Conservation (phyloP, 1,140 invertebrate species). For the Drosophila eugracilis region DNA sequence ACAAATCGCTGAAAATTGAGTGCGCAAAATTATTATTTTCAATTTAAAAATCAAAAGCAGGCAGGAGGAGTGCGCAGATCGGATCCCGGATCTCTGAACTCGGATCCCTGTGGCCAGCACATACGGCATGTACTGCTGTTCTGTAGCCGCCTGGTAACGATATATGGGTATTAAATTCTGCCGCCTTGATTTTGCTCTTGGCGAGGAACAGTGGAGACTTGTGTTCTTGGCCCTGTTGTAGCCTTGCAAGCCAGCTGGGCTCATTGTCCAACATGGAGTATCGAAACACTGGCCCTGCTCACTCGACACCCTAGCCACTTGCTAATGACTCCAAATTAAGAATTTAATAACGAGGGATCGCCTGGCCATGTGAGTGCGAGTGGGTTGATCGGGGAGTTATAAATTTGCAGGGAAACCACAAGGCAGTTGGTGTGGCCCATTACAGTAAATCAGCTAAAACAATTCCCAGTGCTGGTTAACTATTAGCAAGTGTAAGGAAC, state of each 20-base stretch:
- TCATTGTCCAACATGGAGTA: not conserved
- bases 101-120: conserved; percentile 8
- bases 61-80: conserved; percentile 19
- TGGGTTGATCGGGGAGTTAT: conserved; percentile 52
- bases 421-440: conserved; percentile 46
- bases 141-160: conserved; percentile 44
- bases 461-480: conserved; percentile 21
- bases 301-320: conserved; percentile 6
- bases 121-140: conserved; percentile 64
- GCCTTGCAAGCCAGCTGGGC: not conserved
- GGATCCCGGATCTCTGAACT: conserved; percentile 18
- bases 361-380: conserved; percentile 35
- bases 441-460: conserved; percentile 62
- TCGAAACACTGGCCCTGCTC: conserved; percentile 1
- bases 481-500: conserved; percentile 62
- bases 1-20: conserved; percentile 85
- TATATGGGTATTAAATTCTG: conserved; percentile 81
- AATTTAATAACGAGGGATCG: conserved; percentile 75
- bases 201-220: conserved; percentile 17
- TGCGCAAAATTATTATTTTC: conserved; percentile 85
- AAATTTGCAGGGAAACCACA: conserved; percentile 60
- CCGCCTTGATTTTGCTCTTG: conserved; percentile 53
- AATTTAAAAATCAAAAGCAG: conserved; percentile 81
- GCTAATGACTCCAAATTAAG: conserved; percentile 85
- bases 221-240: not conserved